A percentile compares a stretch with the other conserved stretches of the same genome.
Evolutionary conservation across 1,140 invertebrate species (phyloP).

Genomic region (Agrypnia vestita): DNA sequence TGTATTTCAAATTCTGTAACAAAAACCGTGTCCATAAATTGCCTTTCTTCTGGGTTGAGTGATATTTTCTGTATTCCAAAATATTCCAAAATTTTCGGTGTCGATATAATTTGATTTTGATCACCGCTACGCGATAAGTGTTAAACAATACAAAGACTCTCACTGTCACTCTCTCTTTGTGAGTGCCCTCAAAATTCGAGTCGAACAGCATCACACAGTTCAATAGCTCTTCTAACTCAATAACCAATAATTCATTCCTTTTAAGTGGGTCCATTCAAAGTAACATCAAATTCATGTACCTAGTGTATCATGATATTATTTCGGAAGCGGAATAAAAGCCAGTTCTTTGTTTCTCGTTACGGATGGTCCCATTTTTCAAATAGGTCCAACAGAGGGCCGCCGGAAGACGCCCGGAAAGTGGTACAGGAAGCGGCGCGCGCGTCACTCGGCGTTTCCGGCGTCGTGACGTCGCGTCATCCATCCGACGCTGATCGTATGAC

Average conservation of each 20-base stretch:
- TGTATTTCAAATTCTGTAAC: too few species aligned
- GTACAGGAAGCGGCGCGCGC: slow-evolving; percentile 43
- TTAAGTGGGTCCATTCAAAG: slow-evolving; percentile 19
- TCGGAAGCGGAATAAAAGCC: slow-evolving; percentile 17
- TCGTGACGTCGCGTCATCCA: slow-evolving; percentile 26
- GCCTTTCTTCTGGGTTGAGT: too few species aligned
- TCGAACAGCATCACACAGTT: slow-evolving; percentile 2
- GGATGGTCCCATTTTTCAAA: slow-evolving; percentile 37
- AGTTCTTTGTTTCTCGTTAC: slow-evolving; percentile 13
- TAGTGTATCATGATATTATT: background rate
- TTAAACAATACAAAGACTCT: too few species aligned
- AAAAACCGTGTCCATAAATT: too few species aligned
- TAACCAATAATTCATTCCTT: slow-evolving; percentile 20
- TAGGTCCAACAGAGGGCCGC: slow-evolving; percentile 24
- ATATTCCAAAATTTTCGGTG: too few species aligned
- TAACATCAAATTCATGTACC: slow-evolving; percentile 3
- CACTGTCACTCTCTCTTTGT: background rate
- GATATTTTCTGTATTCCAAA: too few species aligned
- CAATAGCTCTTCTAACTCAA: slow-evolving; percentile 1
- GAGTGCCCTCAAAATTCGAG: slow-evolving; percentile 4
- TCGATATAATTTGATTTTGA: too few species aligned
- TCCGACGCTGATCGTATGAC: slow-evolving; percentile 17
- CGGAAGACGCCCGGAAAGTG: slow-evolving; percentile 46
- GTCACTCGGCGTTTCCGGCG: slow-evolving; percentile 48
- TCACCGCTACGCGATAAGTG: too few species aligned